Evolutionary conservation across 2,797 vertebrate species (phyloP).

Genomic region (Aphelocoma californica): DNA sequence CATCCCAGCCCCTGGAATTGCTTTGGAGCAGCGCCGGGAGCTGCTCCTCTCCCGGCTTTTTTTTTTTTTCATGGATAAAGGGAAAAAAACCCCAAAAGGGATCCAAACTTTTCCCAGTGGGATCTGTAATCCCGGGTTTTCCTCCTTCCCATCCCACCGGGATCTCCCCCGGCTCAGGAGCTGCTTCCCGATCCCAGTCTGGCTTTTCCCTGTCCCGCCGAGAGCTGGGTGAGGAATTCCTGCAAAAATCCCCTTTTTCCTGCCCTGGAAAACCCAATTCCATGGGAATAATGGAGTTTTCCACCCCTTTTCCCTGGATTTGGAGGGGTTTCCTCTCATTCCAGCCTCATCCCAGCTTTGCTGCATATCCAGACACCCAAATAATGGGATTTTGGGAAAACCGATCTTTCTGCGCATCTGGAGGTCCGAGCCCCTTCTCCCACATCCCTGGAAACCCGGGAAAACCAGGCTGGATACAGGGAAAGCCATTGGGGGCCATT

Average conservation of each 20-base stretch:
- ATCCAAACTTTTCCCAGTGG: neutral
- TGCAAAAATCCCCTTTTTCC: neutral
- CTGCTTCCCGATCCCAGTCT: neutral
- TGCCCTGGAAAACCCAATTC: neutral
- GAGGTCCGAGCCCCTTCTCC: neutral
- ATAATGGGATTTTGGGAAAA: neutral
- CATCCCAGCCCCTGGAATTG: neutral
- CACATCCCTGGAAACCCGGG: neutral
- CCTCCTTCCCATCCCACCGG: neutral
- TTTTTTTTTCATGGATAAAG: neutral
- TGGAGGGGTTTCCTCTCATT: neutral
- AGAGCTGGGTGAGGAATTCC: neutral
- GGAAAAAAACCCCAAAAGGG: neutral
- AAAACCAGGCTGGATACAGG: neutral
- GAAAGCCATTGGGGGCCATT: neutral
- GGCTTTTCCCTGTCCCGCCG: neutral
- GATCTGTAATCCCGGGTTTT: neutral
- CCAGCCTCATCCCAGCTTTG: neutral
- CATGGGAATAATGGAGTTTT: neutral
- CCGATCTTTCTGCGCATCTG: accelerated
- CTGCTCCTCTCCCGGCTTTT: neutral
- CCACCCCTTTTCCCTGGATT: neutral
- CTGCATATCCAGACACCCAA: too few species aligned
- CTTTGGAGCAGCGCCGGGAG: neutral
- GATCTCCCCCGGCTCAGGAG: neutral